These are phyloP conservation scores for Paramisgurnus dabryanus DNA, from an alignment of 2,113 vertebrate species.

Conservation along the genomic window DNA sequence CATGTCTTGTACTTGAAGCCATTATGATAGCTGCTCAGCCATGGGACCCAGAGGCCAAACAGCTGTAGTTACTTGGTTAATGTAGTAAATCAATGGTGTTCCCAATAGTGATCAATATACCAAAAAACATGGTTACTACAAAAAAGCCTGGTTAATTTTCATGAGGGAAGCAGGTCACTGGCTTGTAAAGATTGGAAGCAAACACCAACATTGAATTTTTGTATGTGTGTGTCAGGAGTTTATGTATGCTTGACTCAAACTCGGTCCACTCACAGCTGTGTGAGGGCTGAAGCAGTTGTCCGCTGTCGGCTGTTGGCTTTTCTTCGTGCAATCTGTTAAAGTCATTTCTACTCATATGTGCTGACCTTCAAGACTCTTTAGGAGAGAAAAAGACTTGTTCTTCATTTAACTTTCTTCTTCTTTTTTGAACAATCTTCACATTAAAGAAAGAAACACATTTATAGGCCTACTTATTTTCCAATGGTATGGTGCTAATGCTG, in stretches of 20 bases:
- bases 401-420: constrained; percentile 47
- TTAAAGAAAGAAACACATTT: too few relatives aligned
- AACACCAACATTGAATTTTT: constrained; percentile 59
- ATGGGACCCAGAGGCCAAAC: constrained; percentile 3
- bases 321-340: constrained; percentile 78
- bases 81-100: too few relatives aligned
- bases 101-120: too few relatives aligned
- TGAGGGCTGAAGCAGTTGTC: constrained; percentile 58
- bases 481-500: too few relatives aligned
- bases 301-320: constrained; percentile 62
- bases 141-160: too few relatives aligned
- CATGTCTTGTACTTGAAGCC: constrained; percentile 41
- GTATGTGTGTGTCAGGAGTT: constrained; percentile 2
- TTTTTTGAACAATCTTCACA: neutral
- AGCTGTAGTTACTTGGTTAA: too few relatives aligned
- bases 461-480: too few relatives aligned
- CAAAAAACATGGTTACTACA: too few relatives aligned
- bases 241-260: neutral
- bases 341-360: constrained; percentile 65
- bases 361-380: constrained; percentile 79
- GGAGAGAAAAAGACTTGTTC: constrained; percentile 58
- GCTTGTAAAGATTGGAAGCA: neutral
- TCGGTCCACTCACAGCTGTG: neutral
- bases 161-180: too few relatives aligned
- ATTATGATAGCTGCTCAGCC: constrained; percentile 10